These are phyloP conservation scores for Psilopogon haemacephalus DNA, from an alignment of 2,113 vertebrate genomes.

Conservation along the genomic window DNA sequence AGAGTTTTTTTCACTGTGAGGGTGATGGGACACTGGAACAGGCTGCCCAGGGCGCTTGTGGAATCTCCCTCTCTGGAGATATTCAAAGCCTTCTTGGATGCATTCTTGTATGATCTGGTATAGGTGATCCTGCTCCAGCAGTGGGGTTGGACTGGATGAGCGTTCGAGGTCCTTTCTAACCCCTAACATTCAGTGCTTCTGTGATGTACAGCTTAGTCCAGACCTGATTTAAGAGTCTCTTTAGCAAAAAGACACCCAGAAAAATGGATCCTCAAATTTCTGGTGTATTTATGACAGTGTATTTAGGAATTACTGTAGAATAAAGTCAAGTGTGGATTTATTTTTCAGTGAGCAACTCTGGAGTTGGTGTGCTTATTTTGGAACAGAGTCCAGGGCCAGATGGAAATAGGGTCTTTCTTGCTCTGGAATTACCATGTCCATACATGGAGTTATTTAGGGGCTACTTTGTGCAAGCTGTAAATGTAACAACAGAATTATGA, in stretches of 20 bases:
- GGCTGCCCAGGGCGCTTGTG: no score
- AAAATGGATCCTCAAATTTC: background rate
- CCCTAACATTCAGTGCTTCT: no score
- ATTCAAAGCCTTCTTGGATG: no score
- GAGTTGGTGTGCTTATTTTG: conserved; percentile 1
- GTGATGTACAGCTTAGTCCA: no score
- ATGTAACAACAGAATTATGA: background rate
- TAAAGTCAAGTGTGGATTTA: background rate
- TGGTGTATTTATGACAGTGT: background rate
- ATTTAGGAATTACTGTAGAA: background rate
- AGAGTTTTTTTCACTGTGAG: no score
- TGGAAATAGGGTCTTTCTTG: background rate
- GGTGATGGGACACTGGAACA: no score
- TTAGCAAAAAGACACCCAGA: background rate
- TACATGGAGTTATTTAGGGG: conserved; percentile 35
- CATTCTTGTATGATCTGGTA: no score
- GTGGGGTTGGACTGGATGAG: no score
- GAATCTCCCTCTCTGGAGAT: no score
- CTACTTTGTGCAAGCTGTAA: background rate
- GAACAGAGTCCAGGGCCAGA: background rate
- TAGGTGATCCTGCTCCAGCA: no score
- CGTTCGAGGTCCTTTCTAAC: no score
- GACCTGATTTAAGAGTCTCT: background rate
- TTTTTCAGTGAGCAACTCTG: background rate
- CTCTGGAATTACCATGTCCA: background rate